These are phyloP conservation scores for Capitulum mitella DNA, from an alignment of 2,888 invertebrate genomes.

Conservation along the genomic window DNA sequence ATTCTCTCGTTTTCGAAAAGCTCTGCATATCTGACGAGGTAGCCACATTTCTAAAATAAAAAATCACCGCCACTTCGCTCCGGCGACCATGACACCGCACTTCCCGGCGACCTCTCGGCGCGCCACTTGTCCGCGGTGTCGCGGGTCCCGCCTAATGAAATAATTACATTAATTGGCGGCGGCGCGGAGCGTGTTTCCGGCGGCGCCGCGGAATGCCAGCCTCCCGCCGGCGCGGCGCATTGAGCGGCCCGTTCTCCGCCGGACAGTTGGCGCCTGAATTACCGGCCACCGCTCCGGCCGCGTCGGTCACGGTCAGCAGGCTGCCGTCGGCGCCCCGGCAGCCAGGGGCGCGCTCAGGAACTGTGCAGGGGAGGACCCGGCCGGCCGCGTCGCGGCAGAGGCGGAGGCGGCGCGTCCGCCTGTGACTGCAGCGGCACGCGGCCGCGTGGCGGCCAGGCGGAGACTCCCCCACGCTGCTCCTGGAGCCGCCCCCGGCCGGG, in stretches of 20 bases:
- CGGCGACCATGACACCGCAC: too few species aligned
- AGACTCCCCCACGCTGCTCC: too few species aligned
- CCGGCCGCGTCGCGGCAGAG: too few species aligned
- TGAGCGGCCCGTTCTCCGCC: background rate
- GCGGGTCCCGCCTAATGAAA: background rate
- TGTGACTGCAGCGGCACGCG: too few species aligned
- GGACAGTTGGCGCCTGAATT: background rate
- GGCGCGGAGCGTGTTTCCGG: background rate
- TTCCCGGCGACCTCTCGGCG: background rate
- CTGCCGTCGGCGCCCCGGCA: background rate
- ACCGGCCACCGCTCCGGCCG: background rate
- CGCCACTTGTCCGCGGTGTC: background rate
- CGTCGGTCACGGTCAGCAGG: background rate
- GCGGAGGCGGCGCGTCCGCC: too few species aligned
- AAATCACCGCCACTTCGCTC: too few species aligned
- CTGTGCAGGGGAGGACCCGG: too few species aligned
- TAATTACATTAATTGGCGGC: conserved; percentile 3
- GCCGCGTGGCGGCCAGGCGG: too few species aligned
- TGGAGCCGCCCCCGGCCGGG: background rate
- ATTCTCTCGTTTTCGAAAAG: too few species aligned
- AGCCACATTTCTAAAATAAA: too few species aligned
- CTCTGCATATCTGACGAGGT: too few species aligned
- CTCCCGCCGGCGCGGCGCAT: background rate
- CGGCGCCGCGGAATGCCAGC: background rate
- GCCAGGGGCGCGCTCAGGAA: background rate